Evolutionary conservation across 2,797 vertebrate species (phyloP).

Genomic region (Pelochelys cantorii): DNA sequence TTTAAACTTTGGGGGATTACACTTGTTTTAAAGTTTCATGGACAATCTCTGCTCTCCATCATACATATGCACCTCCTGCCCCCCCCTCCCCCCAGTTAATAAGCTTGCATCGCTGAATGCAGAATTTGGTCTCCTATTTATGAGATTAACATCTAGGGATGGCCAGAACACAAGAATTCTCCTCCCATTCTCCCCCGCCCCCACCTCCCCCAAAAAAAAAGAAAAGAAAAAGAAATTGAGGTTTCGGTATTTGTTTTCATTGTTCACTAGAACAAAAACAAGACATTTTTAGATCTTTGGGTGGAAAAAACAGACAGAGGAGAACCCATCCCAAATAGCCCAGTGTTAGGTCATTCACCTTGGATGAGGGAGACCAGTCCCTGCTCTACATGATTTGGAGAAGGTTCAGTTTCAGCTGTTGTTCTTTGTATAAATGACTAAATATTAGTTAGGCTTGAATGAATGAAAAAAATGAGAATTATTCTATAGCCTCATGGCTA

Average conservation of each 20-base stretch:
- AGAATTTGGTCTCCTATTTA: background rate
- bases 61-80: background rate
- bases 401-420: background rate
- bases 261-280: background rate
- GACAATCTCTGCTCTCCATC: constrained; percentile 1
- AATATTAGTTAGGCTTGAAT: background rate
- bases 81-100: background rate
- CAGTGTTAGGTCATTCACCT: background rate
- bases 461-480: background rate
- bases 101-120: background rate
- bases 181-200: background rate
- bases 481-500: background rate
- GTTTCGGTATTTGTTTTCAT: background rate
- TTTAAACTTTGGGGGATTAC: constrained; percentile 62
- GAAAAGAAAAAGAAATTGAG: background rate
- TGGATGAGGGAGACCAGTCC: background rate
- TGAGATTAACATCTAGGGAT: fast-evolving
- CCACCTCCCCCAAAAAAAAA: too few species aligned
- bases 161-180: background rate
- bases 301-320: background rate
- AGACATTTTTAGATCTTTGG: background rate
- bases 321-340: background rate
- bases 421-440: background rate
- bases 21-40: background rate
- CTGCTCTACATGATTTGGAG: background rate